Conservation (phyloP, 1,140 invertebrate genomes). For the Drosophila kurseongensis region DNA sequence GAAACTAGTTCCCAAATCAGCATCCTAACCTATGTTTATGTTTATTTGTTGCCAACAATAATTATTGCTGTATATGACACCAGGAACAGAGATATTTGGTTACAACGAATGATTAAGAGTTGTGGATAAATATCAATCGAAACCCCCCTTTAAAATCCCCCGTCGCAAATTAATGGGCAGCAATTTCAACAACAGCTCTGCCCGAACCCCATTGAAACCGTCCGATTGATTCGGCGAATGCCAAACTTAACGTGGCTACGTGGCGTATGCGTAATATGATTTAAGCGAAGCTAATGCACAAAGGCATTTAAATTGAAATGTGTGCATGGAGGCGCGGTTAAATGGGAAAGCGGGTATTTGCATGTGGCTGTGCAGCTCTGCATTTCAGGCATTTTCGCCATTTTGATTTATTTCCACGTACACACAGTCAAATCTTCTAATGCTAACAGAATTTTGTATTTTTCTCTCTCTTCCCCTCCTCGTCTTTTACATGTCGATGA, state of each 20-base stretch:
- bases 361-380: conserved; percentile 38
- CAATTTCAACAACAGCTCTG: conserved; percentile 55
- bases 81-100: conserved; percentile 17
- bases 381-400: conserved; percentile 71
- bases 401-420: conserved; percentile 72
- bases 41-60: conserved; percentile 6
- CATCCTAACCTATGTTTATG: background rate
- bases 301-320: conserved; percentile 81
- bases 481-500: conserved; percentile 56
- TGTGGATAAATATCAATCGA: conserved; percentile 20
- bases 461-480: conserved; percentile 7
- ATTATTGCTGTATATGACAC: conserved; percentile 22
- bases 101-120: conserved; percentile 27
- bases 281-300: conserved; percentile 78
- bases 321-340: conserved; percentile 10
- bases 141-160: background rate
- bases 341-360: conserved; percentile 9
- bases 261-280: conserved; percentile 78
- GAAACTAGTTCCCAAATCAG: conserved; percentile 13
- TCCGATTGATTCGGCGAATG: conserved; percentile 52
- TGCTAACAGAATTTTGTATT: conserved; percentile 70
- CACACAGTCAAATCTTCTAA: conserved; percentile 45
- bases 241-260: conserved; percentile 37
- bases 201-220: conserved; percentile 1
- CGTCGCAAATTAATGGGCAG: conserved; percentile 63